Conservation (phyloP, 2,888 invertebrate species). For the Pachydiplax longipennis region DNA sequence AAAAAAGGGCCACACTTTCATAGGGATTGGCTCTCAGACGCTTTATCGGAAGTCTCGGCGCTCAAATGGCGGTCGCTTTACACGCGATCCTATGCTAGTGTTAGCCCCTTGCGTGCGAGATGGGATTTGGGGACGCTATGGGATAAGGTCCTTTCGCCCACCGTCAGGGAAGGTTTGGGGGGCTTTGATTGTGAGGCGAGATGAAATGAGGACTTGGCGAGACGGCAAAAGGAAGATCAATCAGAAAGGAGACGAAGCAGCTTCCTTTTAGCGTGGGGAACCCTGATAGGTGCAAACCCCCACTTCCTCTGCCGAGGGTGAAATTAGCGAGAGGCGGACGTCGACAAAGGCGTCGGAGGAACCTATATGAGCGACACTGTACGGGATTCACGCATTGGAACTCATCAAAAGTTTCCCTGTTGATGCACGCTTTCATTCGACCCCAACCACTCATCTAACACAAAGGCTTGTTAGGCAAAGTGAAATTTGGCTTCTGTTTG, state of each 20-base stretch:
- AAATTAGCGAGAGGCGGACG: not conserved
- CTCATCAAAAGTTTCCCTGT: not conserved
- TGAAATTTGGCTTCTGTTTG: not conserved
- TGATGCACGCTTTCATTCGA: not conserved
- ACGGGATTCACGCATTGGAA: not conserved
- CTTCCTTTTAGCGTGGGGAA: not conserved
- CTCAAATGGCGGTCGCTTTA: not conserved
- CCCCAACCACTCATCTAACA: not conserved
- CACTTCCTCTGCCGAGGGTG: not conserved
- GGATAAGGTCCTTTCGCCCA: not conserved
- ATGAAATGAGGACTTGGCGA: not conserved
- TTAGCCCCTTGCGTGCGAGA: not conserved
- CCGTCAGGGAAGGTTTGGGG: not conserved
- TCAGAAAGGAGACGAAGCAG: not conserved
- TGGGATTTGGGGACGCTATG: not conserved
- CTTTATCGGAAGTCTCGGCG: not conserved
- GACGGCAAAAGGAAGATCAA: not conserved
- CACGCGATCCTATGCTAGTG: not conserved
- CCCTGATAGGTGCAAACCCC: not conserved
- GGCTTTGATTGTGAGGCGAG: not conserved
- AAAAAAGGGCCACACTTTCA: not conserved
- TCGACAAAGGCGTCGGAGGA: not conserved
- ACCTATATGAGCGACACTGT: not conserved
- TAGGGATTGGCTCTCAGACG: not conserved
- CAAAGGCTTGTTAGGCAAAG: not conserved